phyloP scores from a whole-genome alignment of 2,888 invertebrate species.

The Rhingia campestris region DNA sequence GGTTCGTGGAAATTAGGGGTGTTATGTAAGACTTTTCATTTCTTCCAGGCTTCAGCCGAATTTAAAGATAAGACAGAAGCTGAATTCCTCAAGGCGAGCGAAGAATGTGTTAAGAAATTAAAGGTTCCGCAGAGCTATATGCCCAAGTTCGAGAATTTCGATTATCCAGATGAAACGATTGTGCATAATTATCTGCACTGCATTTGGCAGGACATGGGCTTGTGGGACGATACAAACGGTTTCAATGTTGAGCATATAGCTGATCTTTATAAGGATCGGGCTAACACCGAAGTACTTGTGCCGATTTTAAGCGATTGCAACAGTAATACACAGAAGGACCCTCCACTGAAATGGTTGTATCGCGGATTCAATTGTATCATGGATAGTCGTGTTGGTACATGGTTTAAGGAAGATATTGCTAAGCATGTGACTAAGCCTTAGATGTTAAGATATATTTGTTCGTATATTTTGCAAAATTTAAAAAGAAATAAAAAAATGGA shows the following conservation, averaged over 20 bases:
- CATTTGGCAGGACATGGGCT: conserved; percentile 72
- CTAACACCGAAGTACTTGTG: conserved; percentile 74
- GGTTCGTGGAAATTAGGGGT: neutral
- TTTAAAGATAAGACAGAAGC: conserved; percentile 47
- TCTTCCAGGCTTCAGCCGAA: conserved; percentile 6
- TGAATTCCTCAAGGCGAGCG: conserved; percentile 69
- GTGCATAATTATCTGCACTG: conserved; percentile 75
- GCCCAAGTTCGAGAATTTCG: conserved; percentile 61
- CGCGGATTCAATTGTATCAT: conserved; percentile 75
- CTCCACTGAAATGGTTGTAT: conserved; percentile 74
- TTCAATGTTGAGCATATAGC: conserved; percentile 75
- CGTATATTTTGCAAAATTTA: too few relatives aligned
- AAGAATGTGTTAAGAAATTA: conserved; percentile 50
- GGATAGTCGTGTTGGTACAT: conserved; percentile 75
- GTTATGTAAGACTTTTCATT: neutral
- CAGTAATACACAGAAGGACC: conserved; percentile 72
- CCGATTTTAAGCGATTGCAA: conserved; percentile 76
- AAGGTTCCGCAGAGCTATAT: conserved; percentile 45
- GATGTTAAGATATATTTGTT: neutral
- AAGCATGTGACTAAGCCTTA: conserved; percentile 26
- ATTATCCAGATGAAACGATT: conserved; percentile 75
- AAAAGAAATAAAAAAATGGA: too few relatives aligned
- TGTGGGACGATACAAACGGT: conserved; percentile 75
- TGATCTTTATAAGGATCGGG: conserved; percentile 74
- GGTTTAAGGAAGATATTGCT: conserved; percentile 75